Base-by-base conservation (phyloP, 2,888 invertebrate genomes). In the Cryptophagus acutangulus region DNA sequence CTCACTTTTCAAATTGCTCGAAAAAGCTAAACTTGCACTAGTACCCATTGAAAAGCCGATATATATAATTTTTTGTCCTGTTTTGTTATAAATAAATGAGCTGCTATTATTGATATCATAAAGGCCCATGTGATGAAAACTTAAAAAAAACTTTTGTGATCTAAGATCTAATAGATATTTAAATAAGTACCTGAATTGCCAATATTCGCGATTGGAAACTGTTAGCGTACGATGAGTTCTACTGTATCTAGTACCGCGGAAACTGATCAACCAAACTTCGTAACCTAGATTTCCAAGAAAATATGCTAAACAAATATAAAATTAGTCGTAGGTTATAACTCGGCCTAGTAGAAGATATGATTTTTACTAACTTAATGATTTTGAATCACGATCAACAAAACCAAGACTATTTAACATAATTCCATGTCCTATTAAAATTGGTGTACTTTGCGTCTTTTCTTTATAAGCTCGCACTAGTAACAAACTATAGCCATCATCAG, bases 21-120 rank as follows among this genome's bases (percentile, higher is more conserved):
- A 38, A 29, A 40, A 46, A 30, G 42, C 33, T 6, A 36, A 38
- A n/a, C 41, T 38, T 12, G 40, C 33, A 4, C 43, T 40, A 9
- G 41, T 43, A 24, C 50, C 50, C 50, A 50, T 46, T 6, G 48
- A 48, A 30, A 18, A 48, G 12, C 48, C 48, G 17, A 50, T 38
- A 16, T 46, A 46, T 3, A 48, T 43, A 1, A 38, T 18, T 40
- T 46, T 50, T 14, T 33, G 24, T 9, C 35, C 28, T 2, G 48
- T 46, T 16, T 30, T 35, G 16, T 30, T 18, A 14, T 26, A 38
- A 1, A 50, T 40, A 8, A 36, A 12, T 12, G 39, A 18, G 15
- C 45, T 8, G 2, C 36, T 36, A 12, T 36, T 4, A 25, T 38
- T 41, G 3, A 49, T 20, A 31, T 49, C 49, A 24, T 39, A 46